Evolutionary conservation across 2,113 vertebrate species (phyloP), one percentile per base, ranked within the genome.

Genomic region (Megaceryle maxima): DNA sequence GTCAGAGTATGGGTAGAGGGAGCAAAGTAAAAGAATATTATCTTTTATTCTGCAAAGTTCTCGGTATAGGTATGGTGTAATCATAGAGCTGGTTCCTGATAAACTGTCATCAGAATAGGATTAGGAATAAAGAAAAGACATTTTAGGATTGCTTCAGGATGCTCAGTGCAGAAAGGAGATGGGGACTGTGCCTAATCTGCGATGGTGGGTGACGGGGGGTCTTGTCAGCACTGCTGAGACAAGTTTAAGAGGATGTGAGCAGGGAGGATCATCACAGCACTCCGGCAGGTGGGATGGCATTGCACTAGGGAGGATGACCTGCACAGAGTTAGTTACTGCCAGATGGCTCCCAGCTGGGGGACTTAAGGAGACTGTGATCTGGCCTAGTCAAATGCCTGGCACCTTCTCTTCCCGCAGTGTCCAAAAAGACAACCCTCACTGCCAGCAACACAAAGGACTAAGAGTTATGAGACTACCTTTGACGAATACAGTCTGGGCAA

Each of bases 341-440:
- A 87, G 92, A 90, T 87, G 86, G 86, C 83, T 94, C 88, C 80
- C 86, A 88, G 94, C 88, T 88, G 88, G 85, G 85, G 79, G 29
- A 86, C 92, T 94, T 69, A 50, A 63, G 91, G 85, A 88, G 79
- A 10, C 86, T 92, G 76, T 95, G 91, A 94, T 94, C 83, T 90
- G 92, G 63, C 66, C 83, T 94, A 83, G 93, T 96, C 89, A 92
- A 92, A 91, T 72, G 77, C 94, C 66, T 95, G 87, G 93, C 91
- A 96, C 83, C 95, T 91, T 82, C 60, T 91, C 84, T 87, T 74
- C 68, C 87, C 37, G 53, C 87, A 78, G 70, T n/a, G 53, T 85
- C 77, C 94, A 89, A 80, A 91, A 83, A 77, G 89, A 92, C 70
- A 55, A 28, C 63, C 57, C 56, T 94, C 51, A 44, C 77, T 82